Evolutionary conservation across 2,888 invertebrate species (phyloP), one percentile per base, ranked within the genome.

Genomic region (Stegana nigrithorax): DNA sequence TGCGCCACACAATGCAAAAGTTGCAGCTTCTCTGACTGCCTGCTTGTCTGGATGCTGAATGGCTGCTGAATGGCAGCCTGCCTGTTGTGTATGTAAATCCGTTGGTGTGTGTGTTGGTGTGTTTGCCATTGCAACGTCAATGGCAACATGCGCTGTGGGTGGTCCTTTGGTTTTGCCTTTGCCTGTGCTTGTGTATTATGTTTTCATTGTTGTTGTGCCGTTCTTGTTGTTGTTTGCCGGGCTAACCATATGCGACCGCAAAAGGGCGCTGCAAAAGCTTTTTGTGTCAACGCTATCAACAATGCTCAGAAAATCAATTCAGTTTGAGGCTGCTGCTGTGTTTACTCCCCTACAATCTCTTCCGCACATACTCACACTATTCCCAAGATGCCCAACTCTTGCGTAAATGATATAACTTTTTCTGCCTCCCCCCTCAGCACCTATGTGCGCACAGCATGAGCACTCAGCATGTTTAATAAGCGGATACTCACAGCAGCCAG

Each of bases 201-300:
- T n/a, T n/a, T n/a, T n/a, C n/a, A n/a, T n/a, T n/a, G n/a, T n/a
- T n/a, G n/a, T n/a, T n/a, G n/a, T n/a, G n/a, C n/a, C n/a, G n/a
- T n/a, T n/a, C n/a, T n/a, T n/a, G n/a, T n/a, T n/a, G n/a, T n/a
- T n/a, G n/a, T n/a, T n/a, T n/a, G n/a, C 4, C 32, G 2, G 10
- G 21, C 12, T 23, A 45, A 12, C 45, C 45, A 45, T 71, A 69
- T 73, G 70, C 78, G 78, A 77, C 78, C 76, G 74, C 76, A 77
- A 76, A n/a, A 77, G 78, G 78, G 78, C 76, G 72, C 74, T 67
- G 72, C 78, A 76, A 77, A 77, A 77, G 78, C 82, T 82, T 82
- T 78, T 81, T 81, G 79, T 82, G 81, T 82, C 82, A 82, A 81
- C 81, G 76, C 76, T 78, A 78, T 77, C 78, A 53, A 53, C 53